Evolutionary conservation across 2,113 vertebrate species (phyloP), one percentile per base, ranked within the genome.

Genomic region (Passer domesticus): DNA sequence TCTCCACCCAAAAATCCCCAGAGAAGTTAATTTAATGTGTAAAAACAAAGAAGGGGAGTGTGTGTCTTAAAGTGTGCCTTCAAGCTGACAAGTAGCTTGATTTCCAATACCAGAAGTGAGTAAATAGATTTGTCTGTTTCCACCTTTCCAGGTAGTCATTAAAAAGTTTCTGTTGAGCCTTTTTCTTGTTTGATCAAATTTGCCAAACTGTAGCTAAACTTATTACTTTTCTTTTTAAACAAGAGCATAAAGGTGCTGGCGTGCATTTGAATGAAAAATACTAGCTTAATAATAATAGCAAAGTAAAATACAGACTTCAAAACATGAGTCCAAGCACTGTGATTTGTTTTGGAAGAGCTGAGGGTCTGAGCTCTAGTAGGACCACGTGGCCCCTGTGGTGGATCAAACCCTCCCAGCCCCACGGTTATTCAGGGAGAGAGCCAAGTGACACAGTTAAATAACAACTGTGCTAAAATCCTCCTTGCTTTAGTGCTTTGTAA

Each of bases 261-360:
- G 0, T 3, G 15, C 17, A 6, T 39, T 35, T 88, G 75, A 90
- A 67, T 72, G 41, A 84, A 59, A 91, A 91, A 50, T 3, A 11
- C 9, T 30, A 55, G 30, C 3, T 23, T 21, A 87, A 60, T 56
- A 72, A 79, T 44, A 33, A 35, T 23, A 69, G 41, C 8, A 66
- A 69, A 89, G n/a, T 18, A 35, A 85, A 95, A 58, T 4, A 5
- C 14, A 76, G 79, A 7, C 53, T 79, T 85, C 47, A 89, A 72
- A 73, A 64, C 27, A 66, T 0, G 24, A 77, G 47, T 67, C 18
- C 63, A 35, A 35, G 55, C 35, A 2, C 43, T 41, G 67, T 39
- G 70, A 89, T 95, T 95, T 85, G 22, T 91, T 53, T 89, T 94
- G 89, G 87, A 87, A 76, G 60, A 53, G 74, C 49, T 6, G 53